phyloP scores from a whole-genome alignment of 2,797 vertebrate species.

The Pristis pectinata region DNA sequence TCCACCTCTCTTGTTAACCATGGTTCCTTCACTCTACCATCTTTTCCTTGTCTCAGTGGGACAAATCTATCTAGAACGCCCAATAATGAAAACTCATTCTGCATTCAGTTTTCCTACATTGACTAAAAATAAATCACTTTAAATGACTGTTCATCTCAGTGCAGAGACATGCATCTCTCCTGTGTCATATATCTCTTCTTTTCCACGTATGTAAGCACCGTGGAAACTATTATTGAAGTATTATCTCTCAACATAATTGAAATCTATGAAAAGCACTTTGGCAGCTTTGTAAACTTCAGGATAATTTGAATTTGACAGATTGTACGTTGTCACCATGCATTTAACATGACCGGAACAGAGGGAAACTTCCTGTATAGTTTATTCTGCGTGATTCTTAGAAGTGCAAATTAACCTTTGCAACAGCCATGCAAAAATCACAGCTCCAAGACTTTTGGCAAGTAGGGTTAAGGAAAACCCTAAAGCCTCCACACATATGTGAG shows the following conservation, averaged over 20 bases:
- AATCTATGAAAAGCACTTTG: neutral
- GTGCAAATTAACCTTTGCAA: neutral
- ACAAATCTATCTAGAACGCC: too few relatives aligned
- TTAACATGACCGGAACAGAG: neutral
- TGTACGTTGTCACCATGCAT: neutral
- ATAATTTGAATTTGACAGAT: neutral
- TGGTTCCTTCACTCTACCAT: too few relatives aligned
- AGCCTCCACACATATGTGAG: too few relatives aligned
- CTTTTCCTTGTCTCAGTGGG: too few relatives aligned
- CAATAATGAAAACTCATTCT: too few relatives aligned
- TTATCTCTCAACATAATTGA: neutral
- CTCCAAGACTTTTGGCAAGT: too few relatives aligned
- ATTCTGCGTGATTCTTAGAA: neutral
- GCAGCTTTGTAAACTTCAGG: neutral
- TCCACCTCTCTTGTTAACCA: too few relatives aligned
- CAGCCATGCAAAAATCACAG: neutral
- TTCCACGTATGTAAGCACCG: neutral
- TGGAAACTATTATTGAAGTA: neutral
- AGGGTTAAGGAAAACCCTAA: too few relatives aligned
- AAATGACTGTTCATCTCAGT: neutral
- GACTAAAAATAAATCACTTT: neutral
- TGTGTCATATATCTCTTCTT: neutral
- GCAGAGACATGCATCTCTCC: neutral
- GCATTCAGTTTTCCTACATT: neutral
- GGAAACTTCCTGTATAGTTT: neutral